phyloP scores from a whole-genome alignment of 2,888 invertebrate species.

The Rhagonycha lutea region DNA sequence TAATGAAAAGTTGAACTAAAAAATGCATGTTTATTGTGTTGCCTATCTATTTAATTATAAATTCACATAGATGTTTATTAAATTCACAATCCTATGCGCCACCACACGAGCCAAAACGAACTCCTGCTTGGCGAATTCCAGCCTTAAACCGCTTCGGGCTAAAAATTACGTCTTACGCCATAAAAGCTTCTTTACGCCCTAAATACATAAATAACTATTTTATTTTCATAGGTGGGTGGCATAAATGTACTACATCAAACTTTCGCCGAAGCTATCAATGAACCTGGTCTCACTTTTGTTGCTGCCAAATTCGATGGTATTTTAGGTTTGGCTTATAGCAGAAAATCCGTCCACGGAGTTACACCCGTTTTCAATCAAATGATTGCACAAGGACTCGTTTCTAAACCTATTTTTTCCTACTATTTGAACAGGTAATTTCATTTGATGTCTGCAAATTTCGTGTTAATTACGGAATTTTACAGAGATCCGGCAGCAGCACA shows the following conservation, averaged over 20 bases:
- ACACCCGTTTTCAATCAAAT: conserved; percentile 91
- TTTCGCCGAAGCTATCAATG: conserved; percentile 94
- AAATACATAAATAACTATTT: too few species aligned
- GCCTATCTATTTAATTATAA: too few species aligned
- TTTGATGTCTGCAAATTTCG: not conserved
- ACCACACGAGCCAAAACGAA: too few species aligned
- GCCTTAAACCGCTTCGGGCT: too few species aligned
- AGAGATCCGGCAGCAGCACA: conserved; percentile 75
- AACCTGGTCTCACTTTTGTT: conserved; percentile 95
- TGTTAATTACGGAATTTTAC: conserved; percentile 33
- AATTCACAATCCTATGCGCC: too few species aligned
- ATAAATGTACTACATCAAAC: conserved; percentile 77
- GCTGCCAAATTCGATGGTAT: conserved; percentile 99
- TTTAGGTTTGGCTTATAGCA: conserved; percentile 88
- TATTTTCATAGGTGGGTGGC: conserved; percentile 70
- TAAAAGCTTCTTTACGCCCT: too few species aligned
- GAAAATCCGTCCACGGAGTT: conserved; percentile 91
- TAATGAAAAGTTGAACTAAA: too few species aligned
- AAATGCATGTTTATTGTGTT: too few species aligned
- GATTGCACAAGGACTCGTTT: conserved; percentile 76
- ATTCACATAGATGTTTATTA: too few species aligned
- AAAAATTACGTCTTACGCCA: too few species aligned
- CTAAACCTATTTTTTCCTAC: conserved; percentile 87
- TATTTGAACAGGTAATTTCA: conserved; percentile 76
- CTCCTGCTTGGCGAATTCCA: too few species aligned